Evolutionary conservation across 2,797 vertebrate genomes (phyloP), one percentile per base, ranked within the genome.

Genomic region (Xerus rutilus): DNA sequence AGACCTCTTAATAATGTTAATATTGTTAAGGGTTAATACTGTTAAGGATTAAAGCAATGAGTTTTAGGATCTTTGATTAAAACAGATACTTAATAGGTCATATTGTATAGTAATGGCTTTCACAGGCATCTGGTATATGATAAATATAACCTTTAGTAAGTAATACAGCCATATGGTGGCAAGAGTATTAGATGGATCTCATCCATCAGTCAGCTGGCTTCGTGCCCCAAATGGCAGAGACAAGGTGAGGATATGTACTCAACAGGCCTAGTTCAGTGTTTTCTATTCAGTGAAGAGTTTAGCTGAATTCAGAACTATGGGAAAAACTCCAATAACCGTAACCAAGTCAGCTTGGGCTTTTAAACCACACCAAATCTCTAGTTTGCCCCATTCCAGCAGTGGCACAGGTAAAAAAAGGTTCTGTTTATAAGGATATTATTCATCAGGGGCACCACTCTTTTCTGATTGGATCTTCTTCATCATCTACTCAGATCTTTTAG

Each of bases 281-380:
- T 93, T 84, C 76, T 87, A 30, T 57, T 85, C 45, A 87, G 59
- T 49, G 45, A 95, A 95, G 67, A 70, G 30, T 32, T 92, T 62
- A 90, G 79, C 65, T 83, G 39, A 59, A 81, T 45, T 83, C 25
- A 85, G 12, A 93, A 81, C 32, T 65, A n/a, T 30, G 54, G 25
- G 62, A 72, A 78, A 83, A 59, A 14, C 45, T 45, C 73, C 79
- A 59, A 59, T 77, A 43, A 72, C 23, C 43, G 4, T 74, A 92
- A 79, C 69, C 9, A 62, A 84, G 17, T 52, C 57, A 92, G 21
- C 57, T 9, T 18, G 35, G 67, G 30, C 45, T 89, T 95, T 94
- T 72, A 49, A 76, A 67, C 12, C 54, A 90, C 4, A 67, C 7
- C 13, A n/a, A 64, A 39, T 20, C 30, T 35, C 81, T 54, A 32